Evolutionary conservation across 2,797 vertebrate species (phyloP), one percentile per base, ranked within the genome.

Genomic region (Crocodylus rhombifer): DNA sequence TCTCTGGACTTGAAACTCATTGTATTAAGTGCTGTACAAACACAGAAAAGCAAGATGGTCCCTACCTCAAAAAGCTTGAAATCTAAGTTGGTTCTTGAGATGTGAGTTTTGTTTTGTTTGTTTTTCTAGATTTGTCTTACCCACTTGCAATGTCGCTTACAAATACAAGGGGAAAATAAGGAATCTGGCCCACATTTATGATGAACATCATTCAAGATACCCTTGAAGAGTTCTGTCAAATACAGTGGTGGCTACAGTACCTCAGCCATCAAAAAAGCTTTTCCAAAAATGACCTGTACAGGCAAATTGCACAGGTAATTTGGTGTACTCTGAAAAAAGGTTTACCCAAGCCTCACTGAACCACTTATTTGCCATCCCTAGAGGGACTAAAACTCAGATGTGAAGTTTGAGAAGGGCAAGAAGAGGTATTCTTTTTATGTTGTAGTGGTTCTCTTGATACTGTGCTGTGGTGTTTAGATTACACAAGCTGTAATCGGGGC

Each of bases 121-220:
- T 55, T 82, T 83, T 16, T 67, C 71, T 85, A n/a, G 36, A 80
- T 91, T 77, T 79, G 11, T 28, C 16, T 30, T 28, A n/a, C 6
- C 7, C 14, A 11, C 15, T 76, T 33, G 26, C 77, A 77, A 6
- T 0, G 0, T 16, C 11, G 42, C 75, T 85, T 78, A 33, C 51
- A 71, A 16, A 51, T 51, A 51, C 60, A 82, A 65, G 77, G n/a
- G 51, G 23, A 79, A 92, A 83, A 4, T 33, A 56, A 30, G 60
- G 8, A 21, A 69, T 30, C 15, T 18, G 15, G 8, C 20, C 33
- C 5, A 1, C 20, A 25, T 42, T 61, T 87, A 85, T 86, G 57
- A 80, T n/a, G 1, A 14, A 17, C 0, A 0, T 7, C 30, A 15
- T 30, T 85, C 62, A 4, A 26, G 4, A 64, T 17, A 58, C 5